Evolutionary conservation across 1,140 invertebrate species (phyloP).

Genomic region (Nasonia longicornis): DNA sequence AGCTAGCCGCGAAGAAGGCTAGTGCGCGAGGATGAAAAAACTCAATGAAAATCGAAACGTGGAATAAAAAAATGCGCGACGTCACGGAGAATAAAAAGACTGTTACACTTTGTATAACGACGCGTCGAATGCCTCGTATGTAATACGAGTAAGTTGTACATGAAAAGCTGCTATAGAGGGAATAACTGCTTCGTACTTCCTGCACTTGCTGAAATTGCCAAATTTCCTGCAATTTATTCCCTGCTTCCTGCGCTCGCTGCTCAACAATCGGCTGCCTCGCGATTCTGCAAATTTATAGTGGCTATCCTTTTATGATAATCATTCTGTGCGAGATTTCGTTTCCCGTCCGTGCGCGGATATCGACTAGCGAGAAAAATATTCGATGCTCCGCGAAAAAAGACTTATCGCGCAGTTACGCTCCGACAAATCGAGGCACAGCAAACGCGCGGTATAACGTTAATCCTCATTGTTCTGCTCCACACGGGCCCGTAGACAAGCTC

Average conservation of each 20-base stretch:
- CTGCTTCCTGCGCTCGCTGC: not conserved
- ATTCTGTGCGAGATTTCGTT: not conserved
- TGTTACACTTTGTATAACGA: not conserved
- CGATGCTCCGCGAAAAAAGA: too few species aligned
- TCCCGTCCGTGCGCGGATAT: not conserved
- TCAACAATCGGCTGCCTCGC: constrained; percentile 5
- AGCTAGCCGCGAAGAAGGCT: too few species aligned
- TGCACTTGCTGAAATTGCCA: constrained; percentile 21
- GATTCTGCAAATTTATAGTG: constrained; percentile 2
- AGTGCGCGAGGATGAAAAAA: not conserved
- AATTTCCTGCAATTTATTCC: constrained; percentile 36
- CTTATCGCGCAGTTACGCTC: not conserved
- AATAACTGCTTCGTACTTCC: constrained; percentile 27
- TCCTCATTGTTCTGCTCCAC: not conserved
- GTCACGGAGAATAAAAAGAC: not conserved
- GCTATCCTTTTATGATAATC: not conserved
- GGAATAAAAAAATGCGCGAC: not conserved
- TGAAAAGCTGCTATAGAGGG: not conserved
- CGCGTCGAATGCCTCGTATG: not conserved
- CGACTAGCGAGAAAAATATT: too few species aligned
- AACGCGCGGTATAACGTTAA: not conserved
- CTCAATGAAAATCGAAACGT: not conserved
- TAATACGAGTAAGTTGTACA: not conserved
- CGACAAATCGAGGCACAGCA: not conserved
- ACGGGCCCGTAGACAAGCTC: not conserved